Conservation (phyloP, 2,113 vertebrate genomes). For the Cynoglossus semilaevis region DNA sequence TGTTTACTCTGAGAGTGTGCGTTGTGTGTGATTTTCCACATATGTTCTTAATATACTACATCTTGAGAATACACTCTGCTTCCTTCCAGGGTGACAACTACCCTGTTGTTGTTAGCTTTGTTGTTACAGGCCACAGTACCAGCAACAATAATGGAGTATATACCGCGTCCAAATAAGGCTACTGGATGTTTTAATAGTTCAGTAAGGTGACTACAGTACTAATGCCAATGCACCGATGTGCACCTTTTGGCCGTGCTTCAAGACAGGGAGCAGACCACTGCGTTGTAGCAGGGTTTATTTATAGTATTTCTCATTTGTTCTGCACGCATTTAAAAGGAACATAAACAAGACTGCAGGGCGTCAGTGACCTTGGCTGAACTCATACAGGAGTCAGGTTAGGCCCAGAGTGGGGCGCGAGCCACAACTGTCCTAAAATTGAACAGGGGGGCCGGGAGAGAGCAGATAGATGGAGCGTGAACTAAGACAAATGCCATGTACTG, state of each 20-base stretch:
- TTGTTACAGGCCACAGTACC: background rate
- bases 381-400: too few species aligned
- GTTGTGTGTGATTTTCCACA: conserved; percentile 8
- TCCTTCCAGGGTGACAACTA: background rate
- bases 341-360: too few species aligned
- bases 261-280: background rate
- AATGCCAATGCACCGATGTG: background rate
- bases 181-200: too few species aligned
- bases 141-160: background rate
- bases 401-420: too few species aligned
- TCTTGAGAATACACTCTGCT: background rate
- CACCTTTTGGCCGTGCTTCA: background rate
- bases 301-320: background rate
- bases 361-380: too few species aligned
- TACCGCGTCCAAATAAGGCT: background rate
- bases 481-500: too few species aligned
- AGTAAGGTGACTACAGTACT: too few species aligned
- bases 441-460: too few species aligned
- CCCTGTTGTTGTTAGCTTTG: background rate
- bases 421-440: too few species aligned
- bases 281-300: conserved; percentile 5
- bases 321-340: background rate
- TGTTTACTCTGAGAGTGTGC: background rate
- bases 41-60: background rate
- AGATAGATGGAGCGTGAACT: too few species aligned